phyloP scores from a whole-genome alignment of 1,140 invertebrate genomes.

The Harpegnathos saltator region DNA sequence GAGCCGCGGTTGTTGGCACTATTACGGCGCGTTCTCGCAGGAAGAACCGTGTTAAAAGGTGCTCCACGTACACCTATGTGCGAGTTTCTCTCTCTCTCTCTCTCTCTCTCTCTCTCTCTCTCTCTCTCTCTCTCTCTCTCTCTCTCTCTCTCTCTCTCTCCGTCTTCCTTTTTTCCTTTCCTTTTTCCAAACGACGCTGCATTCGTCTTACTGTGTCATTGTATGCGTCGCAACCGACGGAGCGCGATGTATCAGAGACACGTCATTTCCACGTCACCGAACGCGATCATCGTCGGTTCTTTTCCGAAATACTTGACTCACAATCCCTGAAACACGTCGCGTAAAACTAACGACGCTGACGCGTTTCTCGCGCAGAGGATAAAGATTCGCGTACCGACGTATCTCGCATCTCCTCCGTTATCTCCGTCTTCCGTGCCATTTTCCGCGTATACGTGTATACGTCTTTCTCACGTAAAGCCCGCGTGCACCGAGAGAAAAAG shows the following conservation, averaged over 20 bases:
- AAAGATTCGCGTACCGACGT: background rate
- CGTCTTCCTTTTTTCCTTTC: too few relatives aligned
- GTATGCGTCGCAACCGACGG: constrained; percentile 36
- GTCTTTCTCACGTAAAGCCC: too few relatives aligned
- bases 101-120: too few relatives aligned
- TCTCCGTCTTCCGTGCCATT: too few relatives aligned
- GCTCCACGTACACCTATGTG: too few relatives aligned
- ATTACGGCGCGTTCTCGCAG: constrained; percentile 3
- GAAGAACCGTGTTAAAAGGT: constrained; percentile 26
- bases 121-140: too few relatives aligned
- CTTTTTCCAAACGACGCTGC: constrained; percentile 18
- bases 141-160: too few relatives aligned
- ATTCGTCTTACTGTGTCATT: background rate
- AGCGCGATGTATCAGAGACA: constrained; percentile 8
- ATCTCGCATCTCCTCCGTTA: too few relatives aligned
- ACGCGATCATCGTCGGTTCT: background rate
- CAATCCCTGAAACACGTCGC: background rate
- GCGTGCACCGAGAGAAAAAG: too few relatives aligned
- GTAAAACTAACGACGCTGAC: too few relatives aligned
- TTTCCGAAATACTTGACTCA: background rate
- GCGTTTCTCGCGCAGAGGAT: background rate
- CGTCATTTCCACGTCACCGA: background rate
- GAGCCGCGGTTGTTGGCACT: constrained; percentile 44
- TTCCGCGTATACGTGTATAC: too few relatives aligned
- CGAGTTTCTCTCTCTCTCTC: too few relatives aligned